A percentile compares a stretch with the other conserved stretches of the same genome.
Conservation (phyloP, 2,113 vertebrate species). For the Laterallus jamaicensis region DNA sequence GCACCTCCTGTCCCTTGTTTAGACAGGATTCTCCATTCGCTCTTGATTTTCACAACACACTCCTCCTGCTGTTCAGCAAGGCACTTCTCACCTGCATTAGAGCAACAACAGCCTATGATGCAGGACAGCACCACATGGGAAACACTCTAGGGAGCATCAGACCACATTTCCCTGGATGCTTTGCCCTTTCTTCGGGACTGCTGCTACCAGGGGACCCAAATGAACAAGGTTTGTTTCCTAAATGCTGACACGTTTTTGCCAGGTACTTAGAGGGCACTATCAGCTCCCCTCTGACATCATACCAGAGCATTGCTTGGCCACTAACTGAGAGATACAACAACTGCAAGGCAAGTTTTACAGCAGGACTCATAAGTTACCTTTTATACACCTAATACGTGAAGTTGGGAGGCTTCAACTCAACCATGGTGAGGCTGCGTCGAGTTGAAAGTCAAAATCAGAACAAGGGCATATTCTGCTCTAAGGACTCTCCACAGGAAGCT, state of each 20-base stretch:
- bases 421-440: background rate
- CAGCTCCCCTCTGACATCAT: background rate
- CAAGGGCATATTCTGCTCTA: background rate
- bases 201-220: background rate
- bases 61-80: background rate
- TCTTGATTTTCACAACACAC: background rate
- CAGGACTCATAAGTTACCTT: background rate
- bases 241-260: background rate
- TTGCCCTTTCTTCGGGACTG: background rate
- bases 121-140: background rate
- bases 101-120: too few species aligned
- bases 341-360: background rate
- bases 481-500: background rate
- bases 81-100: background rate
- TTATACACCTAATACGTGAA: background rate
- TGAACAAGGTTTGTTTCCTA: background rate
- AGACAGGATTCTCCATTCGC: background rate
- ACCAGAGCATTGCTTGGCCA: background rate
- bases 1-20: background rate
- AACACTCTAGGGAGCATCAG: background rate
- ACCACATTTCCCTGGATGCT: background rate
- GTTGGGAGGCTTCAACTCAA: background rate
- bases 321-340: background rate
- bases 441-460: background rate
- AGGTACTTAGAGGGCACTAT: too few species aligned